Conservation (phyloP, 1,140 invertebrate species). For the Diabrotica undecimpunctata region DNA sequence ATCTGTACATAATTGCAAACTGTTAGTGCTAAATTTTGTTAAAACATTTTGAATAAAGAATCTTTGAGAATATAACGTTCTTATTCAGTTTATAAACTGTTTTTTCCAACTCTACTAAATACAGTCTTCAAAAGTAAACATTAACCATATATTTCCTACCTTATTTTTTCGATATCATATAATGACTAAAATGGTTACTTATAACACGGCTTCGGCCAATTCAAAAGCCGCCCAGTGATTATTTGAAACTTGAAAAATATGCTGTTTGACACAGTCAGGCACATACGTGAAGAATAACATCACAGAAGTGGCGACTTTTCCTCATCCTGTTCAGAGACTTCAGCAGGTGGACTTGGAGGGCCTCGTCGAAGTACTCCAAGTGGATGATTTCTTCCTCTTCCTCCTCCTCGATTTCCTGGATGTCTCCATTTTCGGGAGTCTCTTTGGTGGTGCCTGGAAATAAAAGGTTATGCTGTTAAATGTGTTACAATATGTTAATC, state of each 20-base stretch:
- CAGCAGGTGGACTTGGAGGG: slow-evolving; percentile 56
- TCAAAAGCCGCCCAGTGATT: background rate
- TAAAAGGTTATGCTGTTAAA: background rate
- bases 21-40: no score
- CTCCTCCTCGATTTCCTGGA: slow-evolving; percentile 18
- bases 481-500: no score
- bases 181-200: no score
- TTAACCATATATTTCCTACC: no score
- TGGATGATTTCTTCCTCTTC: slow-evolving; percentile 31
- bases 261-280: slow-evolving; percentile 42
- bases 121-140: no score
- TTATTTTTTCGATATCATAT: no score
- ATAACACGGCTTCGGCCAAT: no score
- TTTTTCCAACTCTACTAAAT: no score
- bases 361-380: slow-evolving; percentile 52
- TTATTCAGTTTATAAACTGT: no score
- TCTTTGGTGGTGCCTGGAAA: background rate
- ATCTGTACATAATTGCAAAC: no score
- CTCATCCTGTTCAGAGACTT: slow-evolving; percentile 68
- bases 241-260: slow-evolving; percentile 19
- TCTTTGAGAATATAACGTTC: no score
- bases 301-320: slow-evolving; percentile 74
- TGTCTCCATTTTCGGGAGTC: slow-evolving; percentile 3
- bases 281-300: slow-evolving; percentile 72
- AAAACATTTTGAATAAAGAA: no score